Evolutionary conservation across 2,113 vertebrate genomes (phyloP), one percentile per base, ranked within the genome.

Genomic region (Stictonetta naevosa): DNA sequence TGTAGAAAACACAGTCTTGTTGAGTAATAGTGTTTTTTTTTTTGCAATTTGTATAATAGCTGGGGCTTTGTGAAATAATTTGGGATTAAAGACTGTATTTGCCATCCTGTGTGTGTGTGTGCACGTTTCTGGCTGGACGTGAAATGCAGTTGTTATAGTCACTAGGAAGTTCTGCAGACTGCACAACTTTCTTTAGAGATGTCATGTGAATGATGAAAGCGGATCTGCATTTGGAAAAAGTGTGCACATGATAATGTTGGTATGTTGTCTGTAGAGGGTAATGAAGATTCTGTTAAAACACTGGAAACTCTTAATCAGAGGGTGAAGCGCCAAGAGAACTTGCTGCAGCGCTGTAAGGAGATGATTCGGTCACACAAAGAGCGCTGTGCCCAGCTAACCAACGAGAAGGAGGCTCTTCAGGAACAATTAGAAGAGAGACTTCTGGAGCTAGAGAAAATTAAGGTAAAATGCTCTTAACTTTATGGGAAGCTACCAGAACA

Each of bases 401-500:
- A 97, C 0, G 99, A 99, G 95, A 99, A 99, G 2, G 99, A 99
- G 64, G 98, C 98, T 1, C 98, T 99, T 60, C 99, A 99, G 79
- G 98, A 99, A 44, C 99, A 99, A 93, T 98, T 99, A 60, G 98
- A 99, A 71, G 99, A 99, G 91, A 98, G 99, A 52, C 98, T 99
- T 90, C 99, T 99, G 91, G 99, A 99, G 77, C 98, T 99, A 89
- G 99, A 99, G 91, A 99, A 99, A 95, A 99, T 99, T 53, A 99
- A 99, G 98, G 99, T 99, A 58, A 60, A 69, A 86, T 33, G 13
- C n/a, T 60, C 20, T 75, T 56, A 23, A 19, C 31, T 83, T 59
- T 42, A 34, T 71, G 18, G 8, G 8, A 48, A 86, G 23, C 52
- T 31, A 10, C 48, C 34, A 60, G 83, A 83, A 66, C 46, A 34